Evolutionary conservation across 2,797 vertebrate genomes (phyloP).

Genomic region (Myotis daubentonii): DNA sequence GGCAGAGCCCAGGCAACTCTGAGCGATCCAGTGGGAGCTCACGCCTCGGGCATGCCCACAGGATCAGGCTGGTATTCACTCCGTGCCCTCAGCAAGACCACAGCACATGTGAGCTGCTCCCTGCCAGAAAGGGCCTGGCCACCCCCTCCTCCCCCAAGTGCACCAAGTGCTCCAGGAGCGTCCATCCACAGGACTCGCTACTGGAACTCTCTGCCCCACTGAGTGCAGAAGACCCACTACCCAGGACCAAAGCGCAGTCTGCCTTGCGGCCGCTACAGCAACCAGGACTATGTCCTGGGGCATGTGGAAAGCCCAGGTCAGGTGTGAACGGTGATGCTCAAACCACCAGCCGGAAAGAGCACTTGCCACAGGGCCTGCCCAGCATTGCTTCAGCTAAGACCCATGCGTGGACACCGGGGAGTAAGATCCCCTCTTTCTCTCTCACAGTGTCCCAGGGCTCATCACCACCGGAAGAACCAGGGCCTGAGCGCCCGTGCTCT

Average conservation of each 20-base stretch:
- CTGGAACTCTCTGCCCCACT: neutral
- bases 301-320: no score
- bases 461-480: neutral
- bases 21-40: neutral
- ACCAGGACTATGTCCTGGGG: neutral
- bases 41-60: accelerated
- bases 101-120: neutral
- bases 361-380: neutral
- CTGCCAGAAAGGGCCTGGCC: neutral
- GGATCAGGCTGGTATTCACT: accelerated
- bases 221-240: accelerated
- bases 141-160: neutral
- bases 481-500: neutral
- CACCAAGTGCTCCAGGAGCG: no score
- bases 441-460: neutral
- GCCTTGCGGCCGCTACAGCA: no score
- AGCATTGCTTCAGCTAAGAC: neutral
- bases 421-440: neutral
- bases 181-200: accelerated
- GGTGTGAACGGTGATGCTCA: neutral
- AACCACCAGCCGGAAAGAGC: neutral
- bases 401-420: neutral
- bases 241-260: accelerated
- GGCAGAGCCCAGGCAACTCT: neutral
- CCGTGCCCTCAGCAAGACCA: neutral